These are phyloP conservation scores for Cheilosia impressa DNA, from an alignment of 2,888 invertebrate genomes.

Conservation along the genomic window DNA sequence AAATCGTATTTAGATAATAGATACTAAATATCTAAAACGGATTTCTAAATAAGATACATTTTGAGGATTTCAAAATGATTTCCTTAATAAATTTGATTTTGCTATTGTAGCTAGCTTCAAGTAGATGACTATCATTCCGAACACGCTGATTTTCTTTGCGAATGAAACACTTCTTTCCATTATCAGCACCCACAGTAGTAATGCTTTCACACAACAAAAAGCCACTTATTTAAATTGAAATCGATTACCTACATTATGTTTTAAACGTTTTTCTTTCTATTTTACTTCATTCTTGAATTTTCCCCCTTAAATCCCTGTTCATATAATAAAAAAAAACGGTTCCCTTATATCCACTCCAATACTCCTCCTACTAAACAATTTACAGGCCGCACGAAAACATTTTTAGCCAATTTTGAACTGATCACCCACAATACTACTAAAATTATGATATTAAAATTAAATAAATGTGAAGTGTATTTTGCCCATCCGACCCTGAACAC, in stretches of 20 bases:
- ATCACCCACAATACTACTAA: conserved; percentile 29
- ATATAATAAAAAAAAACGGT: conserved; percentile 39
- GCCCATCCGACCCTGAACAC: conserved; percentile 29
- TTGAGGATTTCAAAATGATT: background rate
- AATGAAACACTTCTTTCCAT: conserved; percentile 3
- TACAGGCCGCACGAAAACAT: conserved; percentile 82
- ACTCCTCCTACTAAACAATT: conserved; percentile 42
- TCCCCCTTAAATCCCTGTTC: conserved; percentile 59
- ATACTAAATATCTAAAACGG: background rate
- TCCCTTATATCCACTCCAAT: conserved; percentile 8
- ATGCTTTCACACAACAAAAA: conserved; percentile 38
- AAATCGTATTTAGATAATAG: conserved; percentile 11
- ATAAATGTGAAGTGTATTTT: conserved; percentile 48
- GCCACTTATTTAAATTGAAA: conserved; percentile 56
- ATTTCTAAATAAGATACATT: conserved; percentile 14
- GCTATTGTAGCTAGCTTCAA: conserved; percentile 41
- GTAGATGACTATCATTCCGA: conserved; percentile 30
- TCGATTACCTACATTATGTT: conserved; percentile 75
- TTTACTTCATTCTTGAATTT: conserved; percentile 39
- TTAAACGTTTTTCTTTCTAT: conserved; percentile 75
- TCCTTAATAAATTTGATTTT: conserved; percentile 5
- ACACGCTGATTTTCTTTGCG: conserved; percentile 19
- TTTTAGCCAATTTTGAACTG: conserved; percentile 80
- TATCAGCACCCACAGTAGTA: conserved; percentile 33
- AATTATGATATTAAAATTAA: conserved; percentile 24